phyloP scores from a whole-genome alignment of 2,888 invertebrate genomes.

The Gryllus longicercus region DNA sequence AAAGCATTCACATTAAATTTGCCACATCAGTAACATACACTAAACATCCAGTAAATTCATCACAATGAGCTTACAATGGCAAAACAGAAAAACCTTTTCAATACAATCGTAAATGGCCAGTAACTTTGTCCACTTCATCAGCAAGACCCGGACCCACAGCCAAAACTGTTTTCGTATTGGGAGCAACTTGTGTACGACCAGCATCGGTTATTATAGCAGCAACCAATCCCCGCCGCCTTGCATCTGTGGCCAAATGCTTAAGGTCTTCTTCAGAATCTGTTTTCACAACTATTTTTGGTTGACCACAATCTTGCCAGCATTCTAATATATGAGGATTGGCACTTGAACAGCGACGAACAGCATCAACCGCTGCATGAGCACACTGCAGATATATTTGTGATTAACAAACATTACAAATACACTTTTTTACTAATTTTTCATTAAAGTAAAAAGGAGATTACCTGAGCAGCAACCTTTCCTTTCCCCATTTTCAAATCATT shows the following conservation, averaged over 20 bases:
- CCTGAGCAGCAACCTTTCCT: conserved; percentile 89
- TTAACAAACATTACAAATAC: not conserved
- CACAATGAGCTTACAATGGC: no score
- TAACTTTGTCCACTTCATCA: conserved; percentile 71
- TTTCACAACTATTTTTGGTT: conserved; percentile 84
- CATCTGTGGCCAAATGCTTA: conserved; percentile 63
- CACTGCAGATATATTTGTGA: conserved; percentile 51
- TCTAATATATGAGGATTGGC: conserved; percentile 60
- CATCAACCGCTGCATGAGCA: conserved; percentile 81
- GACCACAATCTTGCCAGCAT: conserved; percentile 68
- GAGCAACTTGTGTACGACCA: conserved; percentile 87
- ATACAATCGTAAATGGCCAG: conserved; percentile 82
- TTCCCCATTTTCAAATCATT: conserved; percentile 92
- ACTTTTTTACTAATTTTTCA: not conserved
- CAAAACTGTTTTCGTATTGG: conserved; percentile 84
- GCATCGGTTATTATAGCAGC: conserved; percentile 81
- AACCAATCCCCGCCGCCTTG: conserved; percentile 65
- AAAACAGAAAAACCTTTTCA: conserved; percentile 48
- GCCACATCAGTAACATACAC: no score
- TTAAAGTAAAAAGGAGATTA: conserved; percentile 36
- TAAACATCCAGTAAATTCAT: no score
- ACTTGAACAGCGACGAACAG: conserved; percentile 67
- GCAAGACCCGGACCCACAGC: conserved; percentile 89
- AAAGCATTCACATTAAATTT: no score
- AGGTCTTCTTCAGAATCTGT: conserved; percentile 73